Percentiles rank a stretch among this genome's conserved stretches.
Evolutionary conservation across 1,140 invertebrate species (phyloP).

Genomic region (Drosophila persimilis): DNA sequence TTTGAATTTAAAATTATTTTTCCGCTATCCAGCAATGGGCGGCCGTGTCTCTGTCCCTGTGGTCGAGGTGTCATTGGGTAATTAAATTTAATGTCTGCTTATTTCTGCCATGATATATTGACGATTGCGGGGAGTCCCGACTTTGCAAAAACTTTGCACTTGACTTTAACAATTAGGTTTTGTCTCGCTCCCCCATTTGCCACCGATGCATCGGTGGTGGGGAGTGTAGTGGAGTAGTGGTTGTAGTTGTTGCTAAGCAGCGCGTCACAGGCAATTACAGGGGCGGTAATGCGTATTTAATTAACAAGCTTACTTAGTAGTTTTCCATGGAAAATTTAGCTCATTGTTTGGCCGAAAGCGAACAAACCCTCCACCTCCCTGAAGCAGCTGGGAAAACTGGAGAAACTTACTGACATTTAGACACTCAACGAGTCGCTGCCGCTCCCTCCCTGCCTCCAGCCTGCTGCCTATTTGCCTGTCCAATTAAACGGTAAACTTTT

Average conservation of each 20-base stretch:
- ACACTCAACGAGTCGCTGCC: conserved; percentile 22
- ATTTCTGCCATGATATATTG: conserved; percentile 33
- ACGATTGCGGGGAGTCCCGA: conserved; percentile 19
- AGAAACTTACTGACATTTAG: conserved; percentile 41
- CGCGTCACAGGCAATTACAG: conserved; percentile 72
- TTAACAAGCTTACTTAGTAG: conserved; percentile 79
- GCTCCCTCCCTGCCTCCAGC: neutral
- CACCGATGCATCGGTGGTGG: no score
- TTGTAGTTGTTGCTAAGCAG: conserved; percentile 58
- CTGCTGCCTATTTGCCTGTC: conserved; percentile 58
- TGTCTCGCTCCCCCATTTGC: conserved; percentile 23
- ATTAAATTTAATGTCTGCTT: conserved; percentile 30
- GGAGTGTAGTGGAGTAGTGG: conserved; percentile 28
- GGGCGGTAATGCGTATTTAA: conserved; percentile 78
- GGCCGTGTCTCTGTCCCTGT: conserved; percentile 4
- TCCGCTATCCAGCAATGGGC: conserved; percentile 1
- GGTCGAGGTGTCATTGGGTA: conserved; percentile 11
- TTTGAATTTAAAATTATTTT: conserved; percentile 26
- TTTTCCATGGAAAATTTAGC: conserved; percentile 75
- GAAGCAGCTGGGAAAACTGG: conserved; percentile 18
- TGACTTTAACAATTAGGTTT: conserved; percentile 57
- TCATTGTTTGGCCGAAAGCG: conserved; percentile 53
- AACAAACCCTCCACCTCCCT: conserved; percentile 11
- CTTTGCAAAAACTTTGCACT: conserved; percentile 53
- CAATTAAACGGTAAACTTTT: conserved; percentile 75